Evolutionary conservation across 2,888 invertebrate species (phyloP).

Genomic region (Drosophila leonis): DNA sequence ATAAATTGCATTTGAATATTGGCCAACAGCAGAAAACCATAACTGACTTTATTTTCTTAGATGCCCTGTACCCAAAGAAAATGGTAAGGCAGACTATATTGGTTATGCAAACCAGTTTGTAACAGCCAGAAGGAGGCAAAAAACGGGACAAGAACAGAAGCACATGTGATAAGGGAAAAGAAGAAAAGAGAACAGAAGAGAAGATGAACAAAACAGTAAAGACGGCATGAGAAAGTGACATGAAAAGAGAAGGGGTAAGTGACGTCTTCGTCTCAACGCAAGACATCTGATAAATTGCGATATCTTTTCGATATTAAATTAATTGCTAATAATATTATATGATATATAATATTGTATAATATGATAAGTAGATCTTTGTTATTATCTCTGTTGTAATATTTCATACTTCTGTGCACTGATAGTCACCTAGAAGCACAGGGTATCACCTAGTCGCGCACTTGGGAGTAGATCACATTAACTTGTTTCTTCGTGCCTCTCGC

Average conservation of each 20-base stretch:
- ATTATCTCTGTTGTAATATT: too few species aligned
- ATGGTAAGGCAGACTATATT: background rate
- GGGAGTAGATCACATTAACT: background rate
- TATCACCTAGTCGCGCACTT: background rate
- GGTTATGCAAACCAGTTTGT: background rate
- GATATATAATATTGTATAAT: too few species aligned
- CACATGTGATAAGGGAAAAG: too few species aligned
- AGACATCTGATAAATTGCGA: too few species aligned
- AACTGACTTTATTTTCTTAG: slow-evolving; percentile 36
- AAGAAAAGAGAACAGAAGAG: too few species aligned
- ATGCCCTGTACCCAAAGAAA: background rate
- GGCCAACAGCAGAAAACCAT: slow-evolving; percentile 76
- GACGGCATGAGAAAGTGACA: background rate
- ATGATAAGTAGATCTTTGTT: too few species aligned
- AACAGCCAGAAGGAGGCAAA: background rate
- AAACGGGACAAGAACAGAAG: too few species aligned
- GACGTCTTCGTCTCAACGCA: too few species aligned
- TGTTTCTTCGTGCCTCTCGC: slow-evolving; percentile 52
- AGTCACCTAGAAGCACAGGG: background rate
- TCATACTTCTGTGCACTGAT: too few species aligned
- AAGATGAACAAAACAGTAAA: too few species aligned
- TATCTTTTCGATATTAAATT: too few species aligned
- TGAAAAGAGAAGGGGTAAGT: background rate
- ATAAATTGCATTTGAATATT: slow-evolving; percentile 83
- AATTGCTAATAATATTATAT: too few species aligned